Conservation (phyloP, 1,140 invertebrate species). For the Euwallacea fornicatus region DNA sequence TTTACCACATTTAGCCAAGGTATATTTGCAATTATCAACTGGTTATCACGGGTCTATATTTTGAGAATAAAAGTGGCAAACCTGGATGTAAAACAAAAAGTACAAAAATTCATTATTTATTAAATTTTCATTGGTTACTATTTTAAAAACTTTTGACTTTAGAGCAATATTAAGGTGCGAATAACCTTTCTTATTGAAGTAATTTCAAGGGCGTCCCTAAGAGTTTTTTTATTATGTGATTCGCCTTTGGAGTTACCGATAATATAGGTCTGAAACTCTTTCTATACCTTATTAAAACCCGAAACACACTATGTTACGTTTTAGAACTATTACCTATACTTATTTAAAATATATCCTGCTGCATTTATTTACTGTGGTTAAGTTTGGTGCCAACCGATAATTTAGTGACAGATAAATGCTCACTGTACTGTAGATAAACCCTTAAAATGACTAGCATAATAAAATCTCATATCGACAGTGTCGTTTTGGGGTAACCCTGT, state of each 20-base stretch:
- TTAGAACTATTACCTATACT: not conserved
- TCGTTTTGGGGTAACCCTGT: conserved; percentile 30
- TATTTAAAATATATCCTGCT: conserved; percentile 17
- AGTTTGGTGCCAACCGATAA: conserved; percentile 45
- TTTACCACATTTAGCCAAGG: too few relatives aligned
- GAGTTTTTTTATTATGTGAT: not conserved
- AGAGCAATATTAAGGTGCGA: too few relatives aligned
- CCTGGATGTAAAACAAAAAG: too few relatives aligned
- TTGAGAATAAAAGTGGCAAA: too few relatives aligned
- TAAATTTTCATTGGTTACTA: too few relatives aligned
- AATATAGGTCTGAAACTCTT: not conserved
- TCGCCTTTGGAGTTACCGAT: too few relatives aligned
- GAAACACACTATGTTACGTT: not conserved
- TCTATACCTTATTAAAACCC: not conserved
- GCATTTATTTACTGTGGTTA: conserved; percentile 37
- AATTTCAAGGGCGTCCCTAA: not conserved
- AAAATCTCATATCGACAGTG: conserved; percentile 18
- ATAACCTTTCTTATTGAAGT: not conserved
- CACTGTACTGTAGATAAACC: conserved; percentile 48
- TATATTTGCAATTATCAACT: too few relatives aligned
- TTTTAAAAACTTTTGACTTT: too few relatives aligned
- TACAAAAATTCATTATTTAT: too few relatives aligned
- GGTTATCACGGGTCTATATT: too few relatives aligned
- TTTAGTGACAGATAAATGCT: conserved; percentile 48
- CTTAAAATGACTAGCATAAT: conserved; percentile 42